Conservation (phyloP, 2,113 vertebrate species). For the Platanista minor region DNA sequence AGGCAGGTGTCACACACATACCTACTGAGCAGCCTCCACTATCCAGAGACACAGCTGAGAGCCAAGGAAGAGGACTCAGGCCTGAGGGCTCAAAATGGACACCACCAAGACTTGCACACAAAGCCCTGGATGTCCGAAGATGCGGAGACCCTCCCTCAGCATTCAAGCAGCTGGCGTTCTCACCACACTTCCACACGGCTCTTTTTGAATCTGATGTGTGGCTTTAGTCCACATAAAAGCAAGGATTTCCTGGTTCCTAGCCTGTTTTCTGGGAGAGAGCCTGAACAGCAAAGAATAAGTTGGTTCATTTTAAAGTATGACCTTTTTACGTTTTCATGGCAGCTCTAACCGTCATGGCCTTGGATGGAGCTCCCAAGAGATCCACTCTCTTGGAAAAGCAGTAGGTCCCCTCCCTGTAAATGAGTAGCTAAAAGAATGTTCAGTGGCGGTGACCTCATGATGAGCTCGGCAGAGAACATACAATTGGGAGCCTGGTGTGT, state of each 20-base stretch:
- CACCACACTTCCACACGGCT: neutral
- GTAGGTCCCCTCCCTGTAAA: neutral
- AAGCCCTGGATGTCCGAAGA: neutral
- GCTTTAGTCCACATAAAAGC: neutral
- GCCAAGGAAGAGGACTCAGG: neutral
- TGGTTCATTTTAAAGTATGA: neutral
- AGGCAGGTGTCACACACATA: neutral
- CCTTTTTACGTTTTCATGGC: neutral
- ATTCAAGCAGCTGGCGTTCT: neutral
- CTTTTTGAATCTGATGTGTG: neutral
- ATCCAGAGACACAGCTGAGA: neutral
- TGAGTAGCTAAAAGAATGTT: neutral
- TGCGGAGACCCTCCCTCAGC: neutral
- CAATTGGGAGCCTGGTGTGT: neutral
- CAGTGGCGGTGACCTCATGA: neutral
- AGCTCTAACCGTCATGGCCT: neutral
- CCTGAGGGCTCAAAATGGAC: too few species aligned
- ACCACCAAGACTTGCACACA: accelerated
- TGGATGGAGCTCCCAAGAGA: neutral
- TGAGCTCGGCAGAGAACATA: neutral
- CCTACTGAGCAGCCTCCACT: neutral
- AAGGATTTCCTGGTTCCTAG: neutral
- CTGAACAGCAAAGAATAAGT: neutral
- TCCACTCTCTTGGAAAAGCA: neutral
- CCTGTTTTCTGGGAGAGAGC: neutral